Evolutionary conservation across 2,113 vertebrate species (phyloP).

Genomic region (Ailuropoda melanoleuca): DNA sequence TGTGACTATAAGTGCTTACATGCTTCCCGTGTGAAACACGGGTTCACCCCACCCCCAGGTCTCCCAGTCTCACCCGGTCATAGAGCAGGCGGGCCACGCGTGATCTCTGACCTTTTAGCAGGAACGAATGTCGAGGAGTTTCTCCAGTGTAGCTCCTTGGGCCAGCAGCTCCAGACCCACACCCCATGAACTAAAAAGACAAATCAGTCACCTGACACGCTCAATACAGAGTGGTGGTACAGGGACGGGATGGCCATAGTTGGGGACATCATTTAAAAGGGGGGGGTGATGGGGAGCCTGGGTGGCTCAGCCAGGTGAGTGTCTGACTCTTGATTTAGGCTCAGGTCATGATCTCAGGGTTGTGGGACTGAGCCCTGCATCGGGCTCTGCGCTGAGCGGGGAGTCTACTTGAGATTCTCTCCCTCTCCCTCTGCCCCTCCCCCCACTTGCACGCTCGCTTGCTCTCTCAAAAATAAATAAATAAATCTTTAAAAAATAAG

Average conservation of each 20-base stretch:
- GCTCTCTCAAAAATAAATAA: background rate
- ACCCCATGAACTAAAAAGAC: background rate
- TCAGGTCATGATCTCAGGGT: background rate
- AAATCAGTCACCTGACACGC: background rate
- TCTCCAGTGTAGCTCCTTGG: background rate
- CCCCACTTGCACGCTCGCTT: accelerated
- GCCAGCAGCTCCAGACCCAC: background rate
- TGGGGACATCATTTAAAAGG: background rate
- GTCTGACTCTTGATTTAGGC: background rate
- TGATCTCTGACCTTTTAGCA: background rate
- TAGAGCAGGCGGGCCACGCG: no score
- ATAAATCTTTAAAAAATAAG: background rate
- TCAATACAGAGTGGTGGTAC: background rate
- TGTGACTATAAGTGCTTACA: background rate
- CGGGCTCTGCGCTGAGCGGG: background rate
- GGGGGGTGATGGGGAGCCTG: background rate
- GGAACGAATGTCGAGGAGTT: accelerated
- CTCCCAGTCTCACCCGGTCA: background rate
- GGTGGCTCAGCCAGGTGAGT: background rate
- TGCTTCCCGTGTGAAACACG: background rate
- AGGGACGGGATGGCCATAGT: background rate
- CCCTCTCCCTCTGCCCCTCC: background rate
- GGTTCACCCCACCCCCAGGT: no score
- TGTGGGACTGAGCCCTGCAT: background rate
- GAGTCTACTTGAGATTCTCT: background rate